Base-by-base conservation (phyloP, 2,888 invertebrate species). In the Isotomurus palustris region DNA sequence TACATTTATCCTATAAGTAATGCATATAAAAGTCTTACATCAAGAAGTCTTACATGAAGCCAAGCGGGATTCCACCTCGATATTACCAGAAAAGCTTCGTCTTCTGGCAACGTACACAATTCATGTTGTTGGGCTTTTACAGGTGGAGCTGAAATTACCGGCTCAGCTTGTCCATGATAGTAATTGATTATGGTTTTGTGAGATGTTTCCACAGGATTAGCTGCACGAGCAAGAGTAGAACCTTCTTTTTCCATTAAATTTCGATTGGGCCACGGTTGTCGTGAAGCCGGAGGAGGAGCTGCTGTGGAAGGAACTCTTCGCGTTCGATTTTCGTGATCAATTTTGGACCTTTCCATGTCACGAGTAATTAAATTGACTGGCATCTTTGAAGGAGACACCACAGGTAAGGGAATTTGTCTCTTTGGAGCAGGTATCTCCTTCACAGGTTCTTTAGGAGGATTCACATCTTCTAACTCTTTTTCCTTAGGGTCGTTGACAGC, bases 41-140 rank as follows among this genome's bases (percentile, higher is more conserved):
- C 3, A 17, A 28, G 22, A 25, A 25, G 19, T 12, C 14, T 32
- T 55, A 58, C 62, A 49, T 53, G 27, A 8, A 62, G 14, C 62
- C 62, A 62, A 5, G 27, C 22, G 3, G 56, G 49, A 10, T 19
- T 27, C 62, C 62, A 62, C 5, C 14, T n/a, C 1, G 56, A 10
- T 14, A 62, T 36, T 6, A 43, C 8, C n/a, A 28, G 35, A 35
- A 53, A 62, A 22, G 50, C 58, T 2, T 58, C 58, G 14, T 58
- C 58, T n/a, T 52, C 55, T 21, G 12, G 6, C 6, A 40, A n/a
- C n/a, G n/a, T n/a, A n/a, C n/a, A n/a, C n/a, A n/a, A n/a, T n/a
- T n/a, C n/a, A n/a, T n/a, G n/a, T n/a, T n/a, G n/a, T n/a, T n/a
- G n/a, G n/a, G n/a, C n/a, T n/a, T n/a, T n/a, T n/a, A n/a, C n/a